Evolutionary conservation across 2,888 invertebrate species (phyloP).

Genomic region (Cremastinae sp.): DNA sequence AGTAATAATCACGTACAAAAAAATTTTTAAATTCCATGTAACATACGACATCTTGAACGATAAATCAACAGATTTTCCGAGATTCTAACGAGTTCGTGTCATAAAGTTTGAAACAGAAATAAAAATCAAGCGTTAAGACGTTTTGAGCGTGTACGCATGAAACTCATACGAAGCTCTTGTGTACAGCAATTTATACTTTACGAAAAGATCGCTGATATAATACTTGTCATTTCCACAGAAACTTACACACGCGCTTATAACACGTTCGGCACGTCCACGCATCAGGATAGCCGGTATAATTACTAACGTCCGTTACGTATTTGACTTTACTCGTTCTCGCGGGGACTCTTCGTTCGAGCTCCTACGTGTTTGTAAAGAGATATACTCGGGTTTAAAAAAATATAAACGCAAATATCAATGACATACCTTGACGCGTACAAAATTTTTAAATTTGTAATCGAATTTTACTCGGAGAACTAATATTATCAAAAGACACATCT

Average conservation of each 20-base stretch:
- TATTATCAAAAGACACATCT: no score
- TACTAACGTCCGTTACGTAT: constrained; percentile 62
- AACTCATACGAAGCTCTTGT: no score
- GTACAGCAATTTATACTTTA: constrained; percentile 29
- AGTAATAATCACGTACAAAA: no score
- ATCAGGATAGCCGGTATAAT: constrained; percentile 61
- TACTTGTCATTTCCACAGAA: not conserved
- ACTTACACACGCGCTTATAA: not conserved
- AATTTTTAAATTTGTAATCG: no score
- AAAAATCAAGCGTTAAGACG: constrained; percentile 18
- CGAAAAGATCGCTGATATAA: constrained; percentile 39
- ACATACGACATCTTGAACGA: constrained; percentile 3
- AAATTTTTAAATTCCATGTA: no score
- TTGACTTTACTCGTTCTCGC: constrained; percentile 60
- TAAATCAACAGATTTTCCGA: constrained; percentile 7
- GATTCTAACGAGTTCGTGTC: constrained; percentile 35
- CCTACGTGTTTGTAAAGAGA: constrained; percentile 39
- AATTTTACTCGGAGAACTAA: no score
- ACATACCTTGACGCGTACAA: no score
- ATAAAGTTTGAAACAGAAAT: constrained; percentile 21
- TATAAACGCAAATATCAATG: constrained; percentile 1
- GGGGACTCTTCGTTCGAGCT: constrained; percentile 48
- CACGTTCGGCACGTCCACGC: constrained; percentile 18
- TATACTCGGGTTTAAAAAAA: constrained; percentile 53
- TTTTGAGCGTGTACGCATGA: constrained; percentile 9